These are phyloP conservation scores for Drosophila serrata DNA, from an alignment of 1,140 invertebrate genomes.

Conservation along the genomic window DNA sequence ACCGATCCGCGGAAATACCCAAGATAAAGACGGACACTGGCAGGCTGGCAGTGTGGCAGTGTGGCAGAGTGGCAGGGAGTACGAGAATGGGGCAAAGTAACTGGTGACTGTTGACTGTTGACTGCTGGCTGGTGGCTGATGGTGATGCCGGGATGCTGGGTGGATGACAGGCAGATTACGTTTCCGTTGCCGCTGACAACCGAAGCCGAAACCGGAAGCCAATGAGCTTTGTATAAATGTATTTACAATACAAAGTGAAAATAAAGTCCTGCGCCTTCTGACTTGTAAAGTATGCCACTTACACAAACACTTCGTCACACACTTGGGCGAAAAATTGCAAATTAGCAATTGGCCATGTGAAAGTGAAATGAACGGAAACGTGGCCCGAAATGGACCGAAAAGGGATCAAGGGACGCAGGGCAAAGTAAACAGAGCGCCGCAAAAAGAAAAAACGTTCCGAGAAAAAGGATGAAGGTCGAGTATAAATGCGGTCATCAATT, in stretches of 20 bases:
- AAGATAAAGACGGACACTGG: slow-evolving; percentile 52
- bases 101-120: slow-evolving; percentile 22
- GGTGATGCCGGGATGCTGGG: slow-evolving; percentile 20
- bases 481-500: slow-evolving; percentile 54
- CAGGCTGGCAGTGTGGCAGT: no score
- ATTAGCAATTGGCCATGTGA: slow-evolving; percentile 57
- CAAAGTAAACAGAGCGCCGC: slow-evolving; percentile 27
- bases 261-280: slow-evolving; percentile 38
- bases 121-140: slow-evolving; percentile 25
- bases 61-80: slow-evolving; percentile 5
- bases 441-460: slow-evolving; percentile 13
- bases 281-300: slow-evolving; percentile 45
- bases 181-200: slow-evolving; percentile 76
- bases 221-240: slow-evolving; percentile 79
- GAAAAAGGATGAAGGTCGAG: slow-evolving; percentile 44
- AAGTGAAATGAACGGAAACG: slow-evolving; percentile 65
- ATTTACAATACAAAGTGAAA: slow-evolving; percentile 73
- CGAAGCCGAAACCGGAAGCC: slow-evolving; percentile 71
- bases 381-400: slow-evolving; percentile 27
- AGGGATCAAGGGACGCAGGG: slow-evolving; percentile 19
- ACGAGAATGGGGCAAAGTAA: slow-evolving; percentile 39
- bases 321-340: slow-evolving; percentile 52
- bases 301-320: slow-evolving; percentile 39
- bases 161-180: slow-evolving; percentile 82
- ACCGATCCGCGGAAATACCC: slow-evolving; percentile 70